Evolutionary conservation across 2,888 invertebrate species (phyloP).

Genomic region (Leptopterna dolabrata): DNA sequence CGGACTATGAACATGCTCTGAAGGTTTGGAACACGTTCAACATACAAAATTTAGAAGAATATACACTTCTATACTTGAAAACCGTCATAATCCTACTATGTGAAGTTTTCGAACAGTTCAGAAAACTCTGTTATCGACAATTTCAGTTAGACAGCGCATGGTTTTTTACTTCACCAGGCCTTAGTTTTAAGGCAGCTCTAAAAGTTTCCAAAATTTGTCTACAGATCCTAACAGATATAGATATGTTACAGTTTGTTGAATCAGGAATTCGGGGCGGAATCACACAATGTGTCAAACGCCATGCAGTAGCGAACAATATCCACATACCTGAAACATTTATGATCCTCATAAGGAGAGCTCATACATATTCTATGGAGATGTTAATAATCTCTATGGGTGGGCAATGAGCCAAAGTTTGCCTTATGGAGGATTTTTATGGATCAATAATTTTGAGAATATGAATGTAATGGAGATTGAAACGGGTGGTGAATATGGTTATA

Average conservation of each 20-base stretch:
- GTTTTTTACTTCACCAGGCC: slow-evolving; percentile 54
- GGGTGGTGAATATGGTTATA: too few relatives aligned
- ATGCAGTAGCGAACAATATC: too few relatives aligned
- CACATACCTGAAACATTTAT: slow-evolving; percentile 20
- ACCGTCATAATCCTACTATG: slow-evolving; percentile 47
- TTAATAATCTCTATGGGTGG: slow-evolving; percentile 55
- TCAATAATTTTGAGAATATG: slow-evolving; percentile 30
- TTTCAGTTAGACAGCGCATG: too few relatives aligned
- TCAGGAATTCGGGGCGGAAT: too few relatives aligned
- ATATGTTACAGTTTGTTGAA: too few relatives aligned
- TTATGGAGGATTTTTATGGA: slow-evolving; percentile 51
- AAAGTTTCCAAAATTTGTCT: slow-evolving; percentile 50
- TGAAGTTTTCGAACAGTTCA: slow-evolving; percentile 59
- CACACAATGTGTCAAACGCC: too few relatives aligned
- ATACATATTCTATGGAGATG: slow-evolving; percentile 43
- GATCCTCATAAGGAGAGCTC: neutral
- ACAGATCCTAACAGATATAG: slow-evolving; percentile 57
- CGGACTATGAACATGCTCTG: slow-evolving; percentile 65
- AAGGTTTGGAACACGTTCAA: too few relatives aligned
- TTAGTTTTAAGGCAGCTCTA: slow-evolving; percentile 26
- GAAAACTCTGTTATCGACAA: slow-evolving; percentile 31
- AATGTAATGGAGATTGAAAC: too few relatives aligned
- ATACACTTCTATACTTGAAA: slow-evolving; percentile 52
- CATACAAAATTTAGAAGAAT: too few relatives aligned
- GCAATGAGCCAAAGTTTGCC: too few relatives aligned